phyloP scores from a whole-genome alignment of 2,797 vertebrate genomes.

The Hoplostethus atlanticus region DNA sequence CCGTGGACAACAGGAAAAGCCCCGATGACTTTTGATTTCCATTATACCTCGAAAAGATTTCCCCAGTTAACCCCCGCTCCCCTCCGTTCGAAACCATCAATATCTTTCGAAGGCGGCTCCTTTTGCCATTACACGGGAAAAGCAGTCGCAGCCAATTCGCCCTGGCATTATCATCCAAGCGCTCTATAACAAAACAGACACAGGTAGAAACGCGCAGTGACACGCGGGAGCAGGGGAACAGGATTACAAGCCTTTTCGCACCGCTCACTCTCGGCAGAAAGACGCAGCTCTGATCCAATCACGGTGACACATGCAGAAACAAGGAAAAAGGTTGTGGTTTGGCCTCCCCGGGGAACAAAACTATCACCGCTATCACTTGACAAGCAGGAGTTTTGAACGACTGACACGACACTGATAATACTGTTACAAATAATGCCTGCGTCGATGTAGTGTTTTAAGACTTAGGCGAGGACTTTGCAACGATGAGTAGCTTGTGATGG shows the following conservation, averaged over 20 bases:
- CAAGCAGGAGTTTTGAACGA: constrained; percentile 14
- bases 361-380: constrained; percentile 37
- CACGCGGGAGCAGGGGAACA: constrained; percentile 55
- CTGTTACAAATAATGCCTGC: constrained; percentile 7
- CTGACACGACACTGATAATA: constrained; percentile 25
- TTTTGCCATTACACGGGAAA: neutral
- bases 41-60: constrained; percentile 35
- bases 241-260: constrained; percentile 72
- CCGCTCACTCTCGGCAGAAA: constrained; percentile 62
- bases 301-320: constrained; percentile 58
- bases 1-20: constrained; percentile 61
- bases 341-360: constrained; percentile 29
- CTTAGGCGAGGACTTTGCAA: neutral
- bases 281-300: constrained; percentile 68
- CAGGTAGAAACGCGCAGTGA: constrained; percentile 33
- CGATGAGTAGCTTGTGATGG: constrained; percentile 2
- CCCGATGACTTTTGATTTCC: constrained; percentile 48
- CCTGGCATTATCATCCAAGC: constrained; percentile 36
- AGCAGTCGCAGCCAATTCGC: constrained; percentile 31
- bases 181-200: constrained; percentile 50
- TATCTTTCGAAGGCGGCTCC: constrained; percentile 3
- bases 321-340: constrained; percentile 43
- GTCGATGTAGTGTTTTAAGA: neutral
- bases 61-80: constrained; percentile 26
- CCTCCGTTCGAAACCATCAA: constrained; percentile 22